Conservation (phyloP, 2,888 invertebrate genomes). For the Bhutanitis thaidina region DNA sequence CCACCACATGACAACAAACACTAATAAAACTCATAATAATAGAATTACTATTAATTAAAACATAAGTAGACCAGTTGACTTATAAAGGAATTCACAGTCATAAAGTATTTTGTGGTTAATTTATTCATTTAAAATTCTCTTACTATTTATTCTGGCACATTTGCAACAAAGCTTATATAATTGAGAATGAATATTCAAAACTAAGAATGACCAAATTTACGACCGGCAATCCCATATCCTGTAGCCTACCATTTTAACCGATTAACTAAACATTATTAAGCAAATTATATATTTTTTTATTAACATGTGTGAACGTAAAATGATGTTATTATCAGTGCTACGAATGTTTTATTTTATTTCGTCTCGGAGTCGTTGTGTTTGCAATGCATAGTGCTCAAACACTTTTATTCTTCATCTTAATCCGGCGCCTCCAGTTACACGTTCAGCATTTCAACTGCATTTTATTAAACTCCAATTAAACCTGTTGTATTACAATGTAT, state of each 20-base stretch:
- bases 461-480: constrained; percentile 19
- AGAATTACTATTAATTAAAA: too few relatives aligned
- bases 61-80: too few relatives aligned
- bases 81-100: too few relatives aligned
- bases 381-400: constrained; percentile 19
- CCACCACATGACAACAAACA: too few relatives aligned
- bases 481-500: constrained; percentile 18
- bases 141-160: too few relatives aligned
- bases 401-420: constrained; percentile 17
- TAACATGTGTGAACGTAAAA: constrained; percentile 6
- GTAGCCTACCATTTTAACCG: constrained; percentile 4
- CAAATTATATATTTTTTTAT: constrained; percentile 8
- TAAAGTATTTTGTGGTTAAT: too few relatives aligned
- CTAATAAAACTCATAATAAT: too few relatives aligned
- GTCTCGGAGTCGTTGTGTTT: constrained; percentile 2
- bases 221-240: constrained; percentile 12
- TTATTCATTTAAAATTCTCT: background rate
- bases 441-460: constrained; percentile 12
- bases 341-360: constrained; percentile 12
- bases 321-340: constrained; percentile 14
- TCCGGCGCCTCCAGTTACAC: constrained; percentile 14
- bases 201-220: constrained; percentile 16
- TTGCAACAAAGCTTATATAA: too few relatives aligned
- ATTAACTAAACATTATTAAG: constrained; percentile 3
- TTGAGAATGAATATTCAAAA: background rate